Evolutionary conservation across 2,113 vertebrate genomes (phyloP).

Genomic region (Mustela nigripes): DNA sequence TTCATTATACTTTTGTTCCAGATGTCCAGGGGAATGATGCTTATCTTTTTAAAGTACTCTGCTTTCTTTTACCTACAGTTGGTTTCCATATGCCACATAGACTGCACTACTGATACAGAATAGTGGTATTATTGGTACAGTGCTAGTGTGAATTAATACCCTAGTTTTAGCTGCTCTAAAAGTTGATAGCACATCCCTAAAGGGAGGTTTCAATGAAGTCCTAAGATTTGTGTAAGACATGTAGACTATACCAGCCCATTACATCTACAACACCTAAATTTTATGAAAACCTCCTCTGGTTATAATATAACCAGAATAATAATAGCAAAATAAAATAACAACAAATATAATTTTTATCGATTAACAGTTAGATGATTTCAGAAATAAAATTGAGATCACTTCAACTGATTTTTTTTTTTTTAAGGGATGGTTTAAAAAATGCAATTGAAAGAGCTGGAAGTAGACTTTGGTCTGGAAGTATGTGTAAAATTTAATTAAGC

Average conservation of each 20-base stretch:
- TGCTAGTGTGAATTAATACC: background rate
- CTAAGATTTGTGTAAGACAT: background rate
- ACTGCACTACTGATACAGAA: background rate
- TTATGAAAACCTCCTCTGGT: background rate
- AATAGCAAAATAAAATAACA: background rate
- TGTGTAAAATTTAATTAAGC: background rate
- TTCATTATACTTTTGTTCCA: background rate
- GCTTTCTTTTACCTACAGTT: background rate
- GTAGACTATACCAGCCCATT: background rate
- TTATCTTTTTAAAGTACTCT: background rate
- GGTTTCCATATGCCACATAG: background rate
- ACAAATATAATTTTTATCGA: background rate
- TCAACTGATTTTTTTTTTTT: background rate
- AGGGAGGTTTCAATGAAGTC: background rate
- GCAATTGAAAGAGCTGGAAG: background rate
- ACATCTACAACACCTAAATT: background rate
- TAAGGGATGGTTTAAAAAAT: background rate
- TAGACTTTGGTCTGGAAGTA: background rate
- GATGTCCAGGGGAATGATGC: background rate
- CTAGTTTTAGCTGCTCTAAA: background rate
- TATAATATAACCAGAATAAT: background rate
- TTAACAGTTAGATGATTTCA: constrained; percentile 1
- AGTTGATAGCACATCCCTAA: background rate
- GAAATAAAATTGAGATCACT: background rate
- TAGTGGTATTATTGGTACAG: background rate